Percentiles rank a stretch among this genome's conserved stretches.
phyloP scores from a whole-genome alignment of 2,113 vertebrate species.

The Ranitomeya imitator region DNA sequence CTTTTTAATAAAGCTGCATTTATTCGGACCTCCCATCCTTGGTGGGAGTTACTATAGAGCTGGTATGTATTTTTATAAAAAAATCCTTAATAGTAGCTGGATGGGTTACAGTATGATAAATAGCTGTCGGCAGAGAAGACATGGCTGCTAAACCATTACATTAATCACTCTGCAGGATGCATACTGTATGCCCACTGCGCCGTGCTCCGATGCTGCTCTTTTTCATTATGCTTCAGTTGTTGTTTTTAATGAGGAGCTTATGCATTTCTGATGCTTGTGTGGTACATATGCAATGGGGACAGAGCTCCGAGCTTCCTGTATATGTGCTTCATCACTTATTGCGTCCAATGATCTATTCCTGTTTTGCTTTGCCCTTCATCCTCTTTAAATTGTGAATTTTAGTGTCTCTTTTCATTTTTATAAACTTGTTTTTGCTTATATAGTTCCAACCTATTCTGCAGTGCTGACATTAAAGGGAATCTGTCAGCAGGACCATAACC shows the following conservation, averaged over 20 bases:
- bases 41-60: background rate
- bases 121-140: background rate
- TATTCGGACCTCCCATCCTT: background rate
- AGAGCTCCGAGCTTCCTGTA: background rate
- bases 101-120: slow-evolving; percentile 1
- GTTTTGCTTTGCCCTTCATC: no score
- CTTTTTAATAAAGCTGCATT: background rate
- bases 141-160: background rate
- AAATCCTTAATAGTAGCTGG: background rate
- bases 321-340: background rate
- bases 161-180: background rate
- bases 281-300: background rate
- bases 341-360: no score
- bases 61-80: background rate
- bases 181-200: background rate
- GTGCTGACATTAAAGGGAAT: no score
- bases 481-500: no score
- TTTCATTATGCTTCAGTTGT: slow-evolving; percentile 29
- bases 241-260: slow-evolving; percentile 32
- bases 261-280: background rate
- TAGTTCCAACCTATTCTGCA: no score
- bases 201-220: background rate
- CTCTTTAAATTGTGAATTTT: no score
- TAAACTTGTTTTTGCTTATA: no score
- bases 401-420: no score